Conservation (phyloP, 1,140 invertebrate genomes). For the Babylonia areolata region DNA sequence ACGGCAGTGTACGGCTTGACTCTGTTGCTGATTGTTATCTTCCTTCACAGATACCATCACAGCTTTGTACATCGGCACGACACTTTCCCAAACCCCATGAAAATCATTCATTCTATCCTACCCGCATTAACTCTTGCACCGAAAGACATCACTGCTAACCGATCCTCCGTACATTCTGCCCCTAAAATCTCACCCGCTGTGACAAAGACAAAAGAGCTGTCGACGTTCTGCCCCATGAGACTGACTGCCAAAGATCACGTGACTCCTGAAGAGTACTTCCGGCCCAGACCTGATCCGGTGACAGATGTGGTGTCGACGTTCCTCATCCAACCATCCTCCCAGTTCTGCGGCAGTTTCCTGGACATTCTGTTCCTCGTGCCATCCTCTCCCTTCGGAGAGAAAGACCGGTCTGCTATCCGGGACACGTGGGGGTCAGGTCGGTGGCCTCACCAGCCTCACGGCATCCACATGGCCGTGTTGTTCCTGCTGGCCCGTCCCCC, state of each 20-base stretch:
- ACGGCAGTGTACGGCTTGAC: neutral
- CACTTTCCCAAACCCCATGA: neutral
- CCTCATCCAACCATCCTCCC: neutral
- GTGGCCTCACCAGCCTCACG: conserved; percentile 32
- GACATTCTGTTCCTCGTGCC: conserved; percentile 43
- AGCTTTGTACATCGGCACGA: neutral
- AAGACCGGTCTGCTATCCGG: conserved; percentile 40
- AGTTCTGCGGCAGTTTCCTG: conserved; percentile 25
- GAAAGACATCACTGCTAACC: neutral
- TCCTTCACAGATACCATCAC: neutral
- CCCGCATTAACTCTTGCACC: neutral
- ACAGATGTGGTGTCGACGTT: neutral
- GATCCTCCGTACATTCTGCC: too few relatives aligned
- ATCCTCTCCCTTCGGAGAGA: conserved; percentile 13
- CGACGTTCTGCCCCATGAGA: neutral
- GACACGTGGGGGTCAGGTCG: conserved; percentile 42
- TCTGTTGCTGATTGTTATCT: neutral
- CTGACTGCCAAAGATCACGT: neutral
- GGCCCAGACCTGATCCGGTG: neutral
- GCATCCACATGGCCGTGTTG: conserved; percentile 28
- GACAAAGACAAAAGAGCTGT: neutral
- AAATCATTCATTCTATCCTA: neutral
- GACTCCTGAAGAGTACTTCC: conserved; percentile 18
- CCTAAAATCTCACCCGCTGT: too few relatives aligned
- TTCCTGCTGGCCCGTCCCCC: conserved; percentile 43